Base-by-base conservation (phyloP, 2,888 invertebrate genomes). In the Synanthedon myopaeformis region DNA sequence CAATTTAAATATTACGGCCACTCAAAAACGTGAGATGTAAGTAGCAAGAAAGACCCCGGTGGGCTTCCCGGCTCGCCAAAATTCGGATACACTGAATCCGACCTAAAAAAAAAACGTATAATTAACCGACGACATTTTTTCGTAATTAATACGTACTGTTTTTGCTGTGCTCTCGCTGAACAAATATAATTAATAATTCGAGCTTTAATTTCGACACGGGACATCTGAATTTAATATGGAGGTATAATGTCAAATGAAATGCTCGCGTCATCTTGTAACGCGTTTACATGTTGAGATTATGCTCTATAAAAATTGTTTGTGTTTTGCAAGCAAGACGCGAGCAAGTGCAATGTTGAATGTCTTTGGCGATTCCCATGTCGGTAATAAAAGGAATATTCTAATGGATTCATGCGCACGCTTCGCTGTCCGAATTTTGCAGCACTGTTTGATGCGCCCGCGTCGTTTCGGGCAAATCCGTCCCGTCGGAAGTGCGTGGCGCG, bases 381-480 rank as follows among this genome's bases (percentile, higher is more conserved):
- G 76, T 67, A 72, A 72, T 77, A 68, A 82, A 84, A 84, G 80
- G 76, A 75, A 82, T 85, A 86, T 87, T 86, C 82, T 85, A 87
- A 86, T 87, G 71, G 75, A 83, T 85, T 84, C 86, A 85, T 85
- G 84, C 83, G 81, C 82, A 76, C 80, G 77, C 77, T 74, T 70
- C 79, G 72, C 76, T 74, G 82, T 81, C 85, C 85, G 83, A 87
- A 87, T 80, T 87, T 86, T 71, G 86, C 85, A 74, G 67, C 56
- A 66, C 72, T 76, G 78, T 87, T 87, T 87, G 87, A 86, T 81
- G 86, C 82, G 84, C 82, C 86, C 83, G 84, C 84, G 74, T 74
- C 85, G 84, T 84, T 87, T 87, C 87, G 84, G 85, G 85, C 86
- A 85, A 87, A 86, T 87, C 85, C 85, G 87, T 85, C 85, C 81